Evolutionary conservation across 30 jellyfish, hydroid and myxozoan genomes (phyloP).

Genomic region (Morbakka virulenta): DNA sequence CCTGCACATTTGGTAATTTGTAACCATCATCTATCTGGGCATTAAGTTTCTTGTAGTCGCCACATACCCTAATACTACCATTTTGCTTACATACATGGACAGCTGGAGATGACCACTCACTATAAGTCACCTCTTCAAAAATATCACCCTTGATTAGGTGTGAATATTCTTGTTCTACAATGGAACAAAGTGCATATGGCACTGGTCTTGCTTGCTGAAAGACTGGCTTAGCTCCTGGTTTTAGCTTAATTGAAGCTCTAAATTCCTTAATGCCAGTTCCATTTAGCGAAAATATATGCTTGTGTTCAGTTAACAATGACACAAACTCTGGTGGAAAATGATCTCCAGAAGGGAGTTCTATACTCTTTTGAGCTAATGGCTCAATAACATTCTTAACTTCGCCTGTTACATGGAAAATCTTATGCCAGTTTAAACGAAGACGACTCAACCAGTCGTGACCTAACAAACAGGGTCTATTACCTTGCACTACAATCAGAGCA

Average conservation of each 20-base stretch:
- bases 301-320: not conserved
- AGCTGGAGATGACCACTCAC: too few relatives aligned
- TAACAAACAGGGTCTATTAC: too few relatives aligned
- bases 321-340: slow-evolving; percentile 5
- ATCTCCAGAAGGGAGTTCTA: too few relatives aligned
- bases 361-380: too few relatives aligned
- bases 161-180: slow-evolving; percentile 34
- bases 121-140: not conserved
- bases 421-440: slow-evolving; percentile 16
- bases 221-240: slow-evolving; percentile 28
- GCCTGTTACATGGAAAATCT: not conserved
- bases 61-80: slow-evolving; percentile 39
- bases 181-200: slow-evolving; percentile 48
- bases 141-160: slow-evolving; percentile 2
- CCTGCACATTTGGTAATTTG: slow-evolving; percentile 43
- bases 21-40: slow-evolving; percentile 24
- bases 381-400: not conserved
- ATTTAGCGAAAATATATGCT: slow-evolving; percentile 1
- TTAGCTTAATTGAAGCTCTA: not conserved
- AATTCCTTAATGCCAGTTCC: slow-evolving; percentile 1
- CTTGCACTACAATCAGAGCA: too few relatives aligned
- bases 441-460: slow-evolving; percentile 8
- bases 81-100: too few relatives aligned
- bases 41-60: slow-evolving; percentile 36
- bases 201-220: slow-evolving; percentile 41